phyloP scores from a whole-genome alignment of 2,888 invertebrate genomes.

The Diaperis boleti region DNA sequence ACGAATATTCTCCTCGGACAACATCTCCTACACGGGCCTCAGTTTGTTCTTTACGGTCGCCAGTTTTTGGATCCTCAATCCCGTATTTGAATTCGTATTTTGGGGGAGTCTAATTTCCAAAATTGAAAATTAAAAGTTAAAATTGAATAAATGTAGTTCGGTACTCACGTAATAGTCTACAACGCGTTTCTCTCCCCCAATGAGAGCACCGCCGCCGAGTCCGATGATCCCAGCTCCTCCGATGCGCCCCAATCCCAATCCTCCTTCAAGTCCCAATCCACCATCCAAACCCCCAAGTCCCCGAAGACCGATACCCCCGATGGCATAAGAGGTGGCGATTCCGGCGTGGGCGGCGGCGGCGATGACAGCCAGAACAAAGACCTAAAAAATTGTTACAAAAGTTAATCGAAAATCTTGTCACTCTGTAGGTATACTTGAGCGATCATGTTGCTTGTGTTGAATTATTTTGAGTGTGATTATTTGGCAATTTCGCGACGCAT shows the following conservation, averaged over 20 bases:
- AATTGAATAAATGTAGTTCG: not conserved
- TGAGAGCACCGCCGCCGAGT: constrained; percentile 5
- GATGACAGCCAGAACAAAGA: constrained; percentile 4
- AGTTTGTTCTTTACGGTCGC: constrained; percentile 49
- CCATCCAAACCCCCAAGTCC: constrained; percentile 25
- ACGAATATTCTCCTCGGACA: constrained; percentile 46
- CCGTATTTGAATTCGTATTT: constrained; percentile 53
- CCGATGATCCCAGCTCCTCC: constrained; percentile 19
- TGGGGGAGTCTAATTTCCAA: constrained; percentile 50
- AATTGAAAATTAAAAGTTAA: no score
- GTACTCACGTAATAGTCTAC: constrained; percentile 39
- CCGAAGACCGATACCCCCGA: constrained; percentile 13
- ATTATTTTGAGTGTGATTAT: constrained; percentile 20
- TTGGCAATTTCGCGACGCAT: constrained; percentile 6
- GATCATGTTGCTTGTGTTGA: constrained; percentile 21
- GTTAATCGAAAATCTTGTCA: not conserved
- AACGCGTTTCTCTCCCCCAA: constrained; percentile 14
- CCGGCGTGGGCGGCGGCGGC: constrained; percentile 17
- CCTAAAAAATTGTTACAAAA: not conserved
- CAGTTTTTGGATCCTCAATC: constrained; percentile 50
- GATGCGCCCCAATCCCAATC: constrained; percentile 18
- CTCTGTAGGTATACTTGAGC: constrained; percentile 14
- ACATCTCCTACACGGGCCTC: constrained; percentile 49
- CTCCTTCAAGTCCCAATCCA: constrained; percentile 6
- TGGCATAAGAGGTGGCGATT: constrained; percentile 29